A percentile compares a stretch with the other conserved stretches of the same genome.
These are phyloP conservation scores for Etheostoma cragini DNA, from an alignment of 2,113 vertebrate genomes.

Conservation along the genomic window DNA sequence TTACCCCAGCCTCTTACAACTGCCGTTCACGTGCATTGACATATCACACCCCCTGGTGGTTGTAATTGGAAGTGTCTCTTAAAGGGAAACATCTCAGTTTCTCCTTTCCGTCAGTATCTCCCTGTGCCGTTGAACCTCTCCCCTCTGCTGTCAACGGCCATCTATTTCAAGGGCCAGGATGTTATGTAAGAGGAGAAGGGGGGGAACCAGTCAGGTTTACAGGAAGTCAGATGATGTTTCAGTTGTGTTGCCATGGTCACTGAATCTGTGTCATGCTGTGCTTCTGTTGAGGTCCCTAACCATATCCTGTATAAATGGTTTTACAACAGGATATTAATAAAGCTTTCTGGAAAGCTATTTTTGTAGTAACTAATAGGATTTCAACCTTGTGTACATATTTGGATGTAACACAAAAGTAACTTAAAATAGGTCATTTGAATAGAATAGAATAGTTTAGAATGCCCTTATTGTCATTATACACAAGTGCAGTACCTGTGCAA, in stretches of 20 bases:
- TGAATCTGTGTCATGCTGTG: conserved; percentile 7
- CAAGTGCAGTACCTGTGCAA: too few relatives aligned
- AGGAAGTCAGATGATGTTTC: conserved; percentile 35
- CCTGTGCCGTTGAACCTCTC: not conserved
- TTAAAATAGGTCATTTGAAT: not conserved
- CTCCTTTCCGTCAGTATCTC: not conserved
- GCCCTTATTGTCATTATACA: too few relatives aligned
- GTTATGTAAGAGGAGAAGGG: conserved; percentile 41
- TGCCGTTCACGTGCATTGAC: not conserved
- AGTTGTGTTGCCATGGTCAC: conserved; percentile 18
- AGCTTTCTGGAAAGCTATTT: not conserved
- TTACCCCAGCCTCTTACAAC: conserved; percentile 58
- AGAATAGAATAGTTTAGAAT: too few relatives aligned
- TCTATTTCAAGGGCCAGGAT: conserved; percentile 19
- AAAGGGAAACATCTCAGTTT: conserved; percentile 12
- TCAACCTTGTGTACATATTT: not conserved
- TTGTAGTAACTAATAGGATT: not conserved
- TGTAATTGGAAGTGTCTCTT: not conserved
- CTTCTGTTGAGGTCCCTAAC: not conserved
- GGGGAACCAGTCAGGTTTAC: conserved; percentile 29
- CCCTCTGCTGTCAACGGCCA: not conserved
- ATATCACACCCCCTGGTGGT: conserved; percentile 65
- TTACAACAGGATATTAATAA: not conserved
- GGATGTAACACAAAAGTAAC: not conserved
- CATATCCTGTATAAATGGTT: not conserved